Conservation (phyloP, 2,888 invertebrate genomes). For the Strigamia transsilvanica region DNA sequence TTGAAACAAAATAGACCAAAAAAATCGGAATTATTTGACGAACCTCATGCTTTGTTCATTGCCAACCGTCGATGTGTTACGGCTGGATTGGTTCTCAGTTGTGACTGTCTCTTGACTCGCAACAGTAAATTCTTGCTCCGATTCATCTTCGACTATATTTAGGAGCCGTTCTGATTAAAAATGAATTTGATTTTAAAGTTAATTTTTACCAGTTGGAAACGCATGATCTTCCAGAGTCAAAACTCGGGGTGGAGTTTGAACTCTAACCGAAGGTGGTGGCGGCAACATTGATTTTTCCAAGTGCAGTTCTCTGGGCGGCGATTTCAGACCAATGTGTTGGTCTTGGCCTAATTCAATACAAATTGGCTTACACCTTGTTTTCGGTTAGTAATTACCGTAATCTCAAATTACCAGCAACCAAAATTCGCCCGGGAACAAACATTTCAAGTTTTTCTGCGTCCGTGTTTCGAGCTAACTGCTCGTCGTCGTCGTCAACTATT, state of each 20-base stretch:
- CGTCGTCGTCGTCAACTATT: constrained; percentile 70
- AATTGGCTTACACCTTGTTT: background rate
- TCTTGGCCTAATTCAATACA: constrained; percentile 60
- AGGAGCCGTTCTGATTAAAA: background rate
- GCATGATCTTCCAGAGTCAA: constrained; percentile 66
- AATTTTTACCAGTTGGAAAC: constrained; percentile 54
- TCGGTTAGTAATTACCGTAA: background rate
- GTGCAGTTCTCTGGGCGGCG: constrained; percentile 56
- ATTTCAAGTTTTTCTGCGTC: constrained; percentile 71
- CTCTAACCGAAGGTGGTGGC: constrained; percentile 78
- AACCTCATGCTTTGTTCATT: constrained; percentile 46
- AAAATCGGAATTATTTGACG: too few species aligned
- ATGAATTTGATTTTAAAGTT: background rate
- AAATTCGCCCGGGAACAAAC: constrained; percentile 64
- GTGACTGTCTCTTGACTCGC: background rate
- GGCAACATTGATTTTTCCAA: constrained; percentile 61
- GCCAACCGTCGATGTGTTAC: constrained; percentile 18
- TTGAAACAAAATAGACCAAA: background rate
- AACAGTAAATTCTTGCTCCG: background rate
- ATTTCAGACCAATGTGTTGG: constrained; percentile 60
- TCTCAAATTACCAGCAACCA: constrained; percentile 64
- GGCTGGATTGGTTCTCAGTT: background rate
- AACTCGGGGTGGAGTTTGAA: constrained; percentile 74
- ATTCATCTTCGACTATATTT: background rate
- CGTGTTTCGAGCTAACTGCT: constrained; percentile 58